A percentile compares a stretch with the other conserved stretches of the same genome.
Conservation (phyloP, 2,797 vertebrate genomes). For the Pangasius mekongensis region DNA sequence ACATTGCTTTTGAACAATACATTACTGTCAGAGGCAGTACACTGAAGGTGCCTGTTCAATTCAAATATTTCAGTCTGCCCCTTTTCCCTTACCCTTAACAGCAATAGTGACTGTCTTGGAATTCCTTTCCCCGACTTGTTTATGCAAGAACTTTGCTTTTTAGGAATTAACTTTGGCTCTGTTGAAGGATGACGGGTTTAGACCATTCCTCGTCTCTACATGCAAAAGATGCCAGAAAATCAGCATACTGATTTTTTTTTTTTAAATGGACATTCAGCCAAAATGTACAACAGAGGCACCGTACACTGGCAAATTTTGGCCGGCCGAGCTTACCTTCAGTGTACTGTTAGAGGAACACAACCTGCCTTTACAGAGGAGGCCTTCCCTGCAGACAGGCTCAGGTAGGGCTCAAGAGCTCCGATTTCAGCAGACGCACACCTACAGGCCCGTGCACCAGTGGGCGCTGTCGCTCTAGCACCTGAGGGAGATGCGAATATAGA, state of each 20-base stretch:
- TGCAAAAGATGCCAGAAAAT: conserved; percentile 73
- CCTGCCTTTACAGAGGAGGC: conserved; percentile 91
- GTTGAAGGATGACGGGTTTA: conserved; percentile 37
- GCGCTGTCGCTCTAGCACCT: conserved; percentile 88
- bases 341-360: conserved; percentile 91
- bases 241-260: neutral
- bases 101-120: conserved; percentile 30
- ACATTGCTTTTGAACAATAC: conserved; percentile 67
- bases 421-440: conserved; percentile 84
- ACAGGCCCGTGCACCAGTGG: conserved; percentile 72
- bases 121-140: conserved; percentile 29
- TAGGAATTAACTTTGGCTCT: conserved; percentile 54
- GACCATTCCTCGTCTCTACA: conserved; percentile 37
- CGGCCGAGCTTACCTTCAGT: conserved; percentile 88
- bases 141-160: conserved; percentile 47
- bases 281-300: conserved; percentile 8
- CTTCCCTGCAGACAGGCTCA: conserved; percentile 89
- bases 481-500: conserved; percentile 91
- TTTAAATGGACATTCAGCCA: neutral
- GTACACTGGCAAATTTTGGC: conserved; percentile 72
- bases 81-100: conserved; percentile 46
- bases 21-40: conserved; percentile 84
- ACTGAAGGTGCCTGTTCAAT: conserved; percentile 87
- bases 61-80: conserved; percentile 64
- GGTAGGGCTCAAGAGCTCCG: conserved; percentile 84